These are phyloP conservation scores for Pseudoatta argentina DNA, from an alignment of 1,140 invertebrate genomes.

Conservation along the genomic window DNA sequence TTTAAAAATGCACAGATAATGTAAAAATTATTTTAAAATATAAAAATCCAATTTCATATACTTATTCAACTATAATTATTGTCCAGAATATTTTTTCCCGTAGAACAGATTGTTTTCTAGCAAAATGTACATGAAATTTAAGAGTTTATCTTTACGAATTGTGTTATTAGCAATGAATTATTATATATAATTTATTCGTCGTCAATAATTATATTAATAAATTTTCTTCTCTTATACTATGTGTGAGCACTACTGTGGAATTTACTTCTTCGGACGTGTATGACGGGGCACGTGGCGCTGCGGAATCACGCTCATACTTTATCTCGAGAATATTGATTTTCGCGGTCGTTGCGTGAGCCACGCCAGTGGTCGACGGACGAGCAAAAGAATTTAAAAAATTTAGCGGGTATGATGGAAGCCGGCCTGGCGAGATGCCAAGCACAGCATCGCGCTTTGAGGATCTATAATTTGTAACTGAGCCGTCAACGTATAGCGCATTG, in stretches of 20 bases:
- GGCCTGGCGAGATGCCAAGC: slow-evolving; percentile 47
- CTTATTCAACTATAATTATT: neutral
- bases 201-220: neutral
- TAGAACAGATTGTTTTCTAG: neutral
- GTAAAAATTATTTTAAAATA: neutral
- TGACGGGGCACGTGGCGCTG: slow-evolving; percentile 52
- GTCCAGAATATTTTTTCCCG: neutral
- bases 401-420: slow-evolving; percentile 31
- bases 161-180: neutral
- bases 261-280: slow-evolving; percentile 56
- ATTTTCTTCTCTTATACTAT: neutral
- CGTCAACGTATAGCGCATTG: slow-evolving; percentile 46
- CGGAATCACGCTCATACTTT: slow-evolving; percentile 61
- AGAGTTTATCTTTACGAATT: neutral
- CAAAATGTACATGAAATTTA: neutral
- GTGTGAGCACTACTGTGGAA: slow-evolving; percentile 42
- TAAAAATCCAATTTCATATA: neutral
- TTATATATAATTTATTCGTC: neutral
- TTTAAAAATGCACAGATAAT: neutral
- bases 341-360: slow-evolving; percentile 54
- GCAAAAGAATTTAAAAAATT: slow-evolving; percentile 56
- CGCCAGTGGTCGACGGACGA: slow-evolving; percentile 1
- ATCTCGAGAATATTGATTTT: slow-evolving; percentile 64
- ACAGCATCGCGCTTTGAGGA: slow-evolving; percentile 44
- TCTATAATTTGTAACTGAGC: slow-evolving; percentile 60